These are phyloP conservation scores for Dinoponera quadriceps DNA, from an alignment of 1,140 invertebrate genomes.

Conservation along the genomic window DNA sequence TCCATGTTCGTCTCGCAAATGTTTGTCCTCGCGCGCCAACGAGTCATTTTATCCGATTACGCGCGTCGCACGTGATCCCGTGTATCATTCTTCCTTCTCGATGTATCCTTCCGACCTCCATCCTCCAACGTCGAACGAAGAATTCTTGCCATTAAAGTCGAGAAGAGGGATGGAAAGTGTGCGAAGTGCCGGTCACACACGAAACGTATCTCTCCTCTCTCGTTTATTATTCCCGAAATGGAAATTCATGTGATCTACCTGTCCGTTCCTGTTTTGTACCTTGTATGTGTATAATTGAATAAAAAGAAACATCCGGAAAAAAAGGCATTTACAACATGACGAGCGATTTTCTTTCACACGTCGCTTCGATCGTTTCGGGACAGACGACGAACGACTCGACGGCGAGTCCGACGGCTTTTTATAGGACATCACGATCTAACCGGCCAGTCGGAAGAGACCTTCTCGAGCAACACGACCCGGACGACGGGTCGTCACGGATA, in stretches of 20 bases:
- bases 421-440: no score
- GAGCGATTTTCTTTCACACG: no score
- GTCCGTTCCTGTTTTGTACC: slow-evolving; percentile 63
- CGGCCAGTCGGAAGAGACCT: no score
- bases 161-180: no score
- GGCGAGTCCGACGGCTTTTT: no score
- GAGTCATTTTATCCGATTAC: background rate
- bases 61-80: no score
- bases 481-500: no score
- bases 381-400: no score
- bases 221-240: slow-evolving; percentile 54
- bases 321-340: background rate
- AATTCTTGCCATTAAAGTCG: no score
- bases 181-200: no score
- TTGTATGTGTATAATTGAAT: slow-evolving; percentile 37
- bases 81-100: background rate
- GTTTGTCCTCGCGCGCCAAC: background rate
- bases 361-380: no score
- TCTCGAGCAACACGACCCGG: no score
- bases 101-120: background rate
- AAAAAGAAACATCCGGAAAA: background rate
- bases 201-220: background rate
- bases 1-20: background rate
- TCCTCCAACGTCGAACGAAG: slow-evolving; percentile 3
- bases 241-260: slow-evolving; percentile 49